Base-by-base conservation (phyloP, 2,113 vertebrate species). In the Macroglossus sobrinus region DNA sequence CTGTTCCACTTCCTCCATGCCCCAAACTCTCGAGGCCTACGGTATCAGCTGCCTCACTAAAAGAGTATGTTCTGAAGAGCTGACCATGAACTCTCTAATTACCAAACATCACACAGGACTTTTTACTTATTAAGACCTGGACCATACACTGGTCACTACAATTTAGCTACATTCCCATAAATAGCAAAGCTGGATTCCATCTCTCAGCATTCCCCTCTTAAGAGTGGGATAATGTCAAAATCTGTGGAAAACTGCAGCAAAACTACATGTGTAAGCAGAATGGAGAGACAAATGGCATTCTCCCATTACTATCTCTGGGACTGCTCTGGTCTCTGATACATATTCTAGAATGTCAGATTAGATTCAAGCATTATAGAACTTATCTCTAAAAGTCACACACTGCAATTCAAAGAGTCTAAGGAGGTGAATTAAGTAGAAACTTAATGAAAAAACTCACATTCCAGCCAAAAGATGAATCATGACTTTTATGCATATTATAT, bases 381-480 rank as follows among this genome's bases (percentile, higher is more conserved):
- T 82, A 69, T 21, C 7, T 76, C 68, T 95, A 76, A 92, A 50
- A 95, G 26, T 57, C 43, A 97, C n/a, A 87, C 13, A 69, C 21
- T 89, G 80, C 10, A 89, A 90, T 72, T 15, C 69, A 64, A 96
- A 87, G 59, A 93, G 26, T 75, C 50, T 86, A 92, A 79, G 82
- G 96, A 75, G 59, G 28, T 75, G 57, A 71, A 92, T 91, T 88
- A 93, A 91, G 75, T 40, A 93, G 89, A 87, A 91, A 76, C 26
- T 85, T 95, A 96, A 69, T 53, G 18, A 92, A 96, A 97, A 96
- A 68, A 3, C 35, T 30, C 64, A 87, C 12, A 93, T 94, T 95
- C 19, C 24, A 93, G 72, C 28, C 72, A 95, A 94, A 96, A 96
- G 82, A 94, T 96, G 82, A 97, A n/a, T 86, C 74, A 94, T 91